These are phyloP conservation scores for Nemurella pictetii DNA, from an alignment of 2,888 invertebrate species.

Conservation along the genomic window DNA sequence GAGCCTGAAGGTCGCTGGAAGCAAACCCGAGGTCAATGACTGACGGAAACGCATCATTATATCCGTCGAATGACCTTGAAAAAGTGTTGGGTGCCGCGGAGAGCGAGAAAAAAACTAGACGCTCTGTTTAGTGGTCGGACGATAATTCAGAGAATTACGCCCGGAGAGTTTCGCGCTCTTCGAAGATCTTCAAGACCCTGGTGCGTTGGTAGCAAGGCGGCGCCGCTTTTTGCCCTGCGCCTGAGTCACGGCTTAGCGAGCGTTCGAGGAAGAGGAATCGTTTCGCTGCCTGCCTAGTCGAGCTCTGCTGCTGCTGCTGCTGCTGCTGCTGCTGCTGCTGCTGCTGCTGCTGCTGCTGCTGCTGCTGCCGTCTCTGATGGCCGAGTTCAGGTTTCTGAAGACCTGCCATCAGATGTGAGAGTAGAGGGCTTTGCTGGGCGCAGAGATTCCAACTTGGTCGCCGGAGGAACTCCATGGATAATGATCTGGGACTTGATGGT, in stretches of 20 bases:
- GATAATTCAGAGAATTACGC: background rate
- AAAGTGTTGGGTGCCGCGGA: background rate
- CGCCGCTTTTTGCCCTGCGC: background rate
- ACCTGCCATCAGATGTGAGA: too few relatives aligned
- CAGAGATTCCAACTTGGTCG: too few relatives aligned
- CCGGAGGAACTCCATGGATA: too few relatives aligned
- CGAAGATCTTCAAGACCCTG: too few relatives aligned
- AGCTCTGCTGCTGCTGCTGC: background rate
- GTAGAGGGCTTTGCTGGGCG: too few relatives aligned
- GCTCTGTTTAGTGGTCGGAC: background rate
- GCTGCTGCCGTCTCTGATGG: too few relatives aligned
- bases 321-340: too few relatives aligned
- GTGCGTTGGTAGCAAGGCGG: background rate
- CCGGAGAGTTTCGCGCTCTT: background rate
- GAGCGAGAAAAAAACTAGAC: background rate
- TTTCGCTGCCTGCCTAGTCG: background rate
- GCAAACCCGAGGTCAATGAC: conserved; percentile 14
- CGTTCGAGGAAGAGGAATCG: background rate
- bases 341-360: background rate
- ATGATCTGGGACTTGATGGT: too few relatives aligned
- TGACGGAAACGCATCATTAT: conserved; percentile 20
- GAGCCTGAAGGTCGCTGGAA: conserved; percentile 11
- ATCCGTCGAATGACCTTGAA: conserved; percentile 8
- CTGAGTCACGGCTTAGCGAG: background rate
- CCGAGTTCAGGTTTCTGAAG: background rate